These are phyloP conservation scores for Drosophila eohydei DNA, from an alignment of 2,888 invertebrate species.

Conservation along the genomic window DNA sequence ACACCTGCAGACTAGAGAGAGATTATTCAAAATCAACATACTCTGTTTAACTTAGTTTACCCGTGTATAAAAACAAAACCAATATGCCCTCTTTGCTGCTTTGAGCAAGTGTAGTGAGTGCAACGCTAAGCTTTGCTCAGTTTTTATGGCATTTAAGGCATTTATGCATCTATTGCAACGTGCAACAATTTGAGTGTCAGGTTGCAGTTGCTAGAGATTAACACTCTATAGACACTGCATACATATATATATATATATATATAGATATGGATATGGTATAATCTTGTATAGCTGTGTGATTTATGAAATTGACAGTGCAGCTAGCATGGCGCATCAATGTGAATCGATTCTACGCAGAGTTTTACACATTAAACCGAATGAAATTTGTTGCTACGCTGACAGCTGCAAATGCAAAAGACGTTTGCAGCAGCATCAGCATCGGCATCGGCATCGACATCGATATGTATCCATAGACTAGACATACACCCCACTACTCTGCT, in stretches of 20 bases:
- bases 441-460: constrained; percentile 25
- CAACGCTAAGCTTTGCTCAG: neutral
- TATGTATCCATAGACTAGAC: constrained; percentile 20
- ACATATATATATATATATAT: constrained; percentile 7
- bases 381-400: constrained; percentile 61
- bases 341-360: constrained; percentile 25
- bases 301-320: constrained; percentile 63
- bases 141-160: neutral
- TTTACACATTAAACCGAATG: constrained; percentile 42
- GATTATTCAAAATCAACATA: too few relatives aligned
- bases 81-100: neutral
- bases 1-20: constrained; percentile 39
- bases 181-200: constrained; percentile 17
- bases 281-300: constrained; percentile 45
- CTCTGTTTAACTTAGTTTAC: neutral
- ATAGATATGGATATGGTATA: constrained; percentile 6
- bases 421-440: constrained; percentile 30
- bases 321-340: constrained; percentile 53
- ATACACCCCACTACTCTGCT: constrained; percentile 1
- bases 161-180: neutral
- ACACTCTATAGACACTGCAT: constrained; percentile 16
- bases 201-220: constrained; percentile 46
- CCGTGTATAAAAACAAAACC: neutral
- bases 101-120: neutral
- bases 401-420: constrained; percentile 69